phyloP scores from a whole-genome alignment of 2,888 invertebrate species.

The Drosophila imparisetae region DNA sequence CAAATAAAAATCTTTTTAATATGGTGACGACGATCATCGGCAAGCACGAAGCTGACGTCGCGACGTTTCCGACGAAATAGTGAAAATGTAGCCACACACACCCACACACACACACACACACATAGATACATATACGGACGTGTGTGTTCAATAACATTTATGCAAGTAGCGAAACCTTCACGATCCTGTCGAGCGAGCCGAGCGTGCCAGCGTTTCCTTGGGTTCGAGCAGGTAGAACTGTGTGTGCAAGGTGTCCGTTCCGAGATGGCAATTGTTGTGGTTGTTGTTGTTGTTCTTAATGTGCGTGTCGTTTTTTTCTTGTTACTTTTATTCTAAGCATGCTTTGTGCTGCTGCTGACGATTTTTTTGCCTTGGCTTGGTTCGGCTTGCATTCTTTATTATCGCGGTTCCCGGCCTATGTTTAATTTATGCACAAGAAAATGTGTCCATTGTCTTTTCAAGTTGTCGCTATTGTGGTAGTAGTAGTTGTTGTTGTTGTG shows the following conservation, averaged over 20 bases:
- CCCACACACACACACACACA: background rate
- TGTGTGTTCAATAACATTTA: constrained; percentile 47
- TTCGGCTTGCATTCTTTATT: constrained; percentile 69
- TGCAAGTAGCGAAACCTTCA: constrained; percentile 49
- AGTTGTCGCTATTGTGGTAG: constrained; percentile 20
- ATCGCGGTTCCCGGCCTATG: constrained; percentile 56
- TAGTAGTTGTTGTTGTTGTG: constrained; percentile 17
- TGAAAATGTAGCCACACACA: constrained; percentile 30
- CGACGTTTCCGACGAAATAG: constrained; percentile 37
- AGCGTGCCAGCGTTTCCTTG: constrained; percentile 24
- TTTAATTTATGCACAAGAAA: constrained; percentile 75
- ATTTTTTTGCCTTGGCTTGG: constrained; percentile 14
- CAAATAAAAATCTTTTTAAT: constrained; percentile 35
- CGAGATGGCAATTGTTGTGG: constrained; percentile 51
- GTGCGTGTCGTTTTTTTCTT: constrained; percentile 33
- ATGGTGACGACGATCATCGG: constrained; percentile 32
- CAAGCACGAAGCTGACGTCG: constrained; percentile 22
- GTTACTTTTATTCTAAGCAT: constrained; percentile 75
- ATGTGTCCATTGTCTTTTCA: constrained; percentile 72
- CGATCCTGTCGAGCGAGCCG: constrained; percentile 43
- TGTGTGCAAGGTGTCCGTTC: constrained; percentile 19
- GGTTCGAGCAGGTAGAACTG: constrained; percentile 24
- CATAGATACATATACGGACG: background rate
- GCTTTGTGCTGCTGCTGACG: constrained; percentile 55
- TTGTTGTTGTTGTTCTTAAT: constrained; percentile 18